Conservation (phyloP, 2,797 vertebrate genomes). For the Liasis olivaceus region DNA sequence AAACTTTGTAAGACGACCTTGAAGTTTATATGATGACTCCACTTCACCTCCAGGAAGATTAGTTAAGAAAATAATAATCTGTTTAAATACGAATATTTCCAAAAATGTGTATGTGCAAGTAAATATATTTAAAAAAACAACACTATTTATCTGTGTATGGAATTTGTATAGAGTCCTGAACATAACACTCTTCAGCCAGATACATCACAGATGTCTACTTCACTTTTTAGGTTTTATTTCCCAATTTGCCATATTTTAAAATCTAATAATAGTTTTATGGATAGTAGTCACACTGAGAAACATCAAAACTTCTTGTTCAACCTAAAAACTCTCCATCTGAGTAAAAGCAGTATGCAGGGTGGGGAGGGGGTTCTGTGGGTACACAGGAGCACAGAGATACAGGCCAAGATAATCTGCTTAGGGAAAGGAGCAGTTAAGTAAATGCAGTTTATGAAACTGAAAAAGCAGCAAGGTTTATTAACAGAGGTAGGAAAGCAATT, state of each 20-base stretch:
- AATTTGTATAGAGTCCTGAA: slow-evolving; percentile 7
- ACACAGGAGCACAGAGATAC: slow-evolving; percentile 11
- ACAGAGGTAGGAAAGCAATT: slow-evolving; percentile 69
- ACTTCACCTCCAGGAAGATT: no score
- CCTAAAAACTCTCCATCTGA: slow-evolving; percentile 32
- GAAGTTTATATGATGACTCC: not conserved
- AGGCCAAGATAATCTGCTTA: slow-evolving; percentile 50
- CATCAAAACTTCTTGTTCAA: slow-evolving; percentile 14
- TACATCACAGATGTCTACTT: slow-evolving; percentile 14
- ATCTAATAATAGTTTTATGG: slow-evolving; percentile 32
- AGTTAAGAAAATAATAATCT: not conserved
- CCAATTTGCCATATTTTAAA: slow-evolving; percentile 25
- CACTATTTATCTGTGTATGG: not conserved
- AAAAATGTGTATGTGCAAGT: not conserved
- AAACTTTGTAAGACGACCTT: not conserved
- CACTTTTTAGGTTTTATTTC: not conserved
- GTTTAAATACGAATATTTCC: not conserved
- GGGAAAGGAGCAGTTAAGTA: slow-evolving; percentile 62
- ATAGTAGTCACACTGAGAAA: slow-evolving; percentile 19
- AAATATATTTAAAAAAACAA: not conserved
- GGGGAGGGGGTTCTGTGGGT: not conserved
- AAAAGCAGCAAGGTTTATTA: slow-evolving; percentile 69
- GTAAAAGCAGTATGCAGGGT: slow-evolving; percentile 44
- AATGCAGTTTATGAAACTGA: slow-evolving; percentile 69
- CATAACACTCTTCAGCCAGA: slow-evolving; percentile 19